Percentiles rank a stretch among this genome's conserved stretches.
Evolutionary conservation across 1,140 invertebrate species (phyloP).

Genomic region (Euwallacea fornicatus): DNA sequence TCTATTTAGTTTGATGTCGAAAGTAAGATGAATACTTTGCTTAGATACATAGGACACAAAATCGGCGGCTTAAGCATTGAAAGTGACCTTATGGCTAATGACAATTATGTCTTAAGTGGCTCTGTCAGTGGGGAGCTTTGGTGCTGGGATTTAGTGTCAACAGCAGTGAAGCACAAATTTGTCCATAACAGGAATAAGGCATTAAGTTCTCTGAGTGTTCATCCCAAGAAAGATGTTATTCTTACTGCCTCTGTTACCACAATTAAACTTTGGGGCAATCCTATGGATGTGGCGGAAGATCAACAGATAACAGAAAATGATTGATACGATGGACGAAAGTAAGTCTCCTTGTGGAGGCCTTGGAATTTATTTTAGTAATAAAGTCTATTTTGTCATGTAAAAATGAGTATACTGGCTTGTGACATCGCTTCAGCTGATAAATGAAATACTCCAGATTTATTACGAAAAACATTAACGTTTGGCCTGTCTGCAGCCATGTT

Average conservation of each 20-base stretch:
- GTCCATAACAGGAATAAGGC: constrained; percentile 56
- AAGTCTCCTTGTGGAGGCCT: neutral
- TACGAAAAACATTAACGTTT: too few species aligned
- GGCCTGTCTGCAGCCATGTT: too few species aligned
- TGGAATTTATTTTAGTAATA: neutral
- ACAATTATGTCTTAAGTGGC: constrained; percentile 84
- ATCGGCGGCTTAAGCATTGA: constrained; percentile 83
- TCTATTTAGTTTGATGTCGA: too few species aligned
- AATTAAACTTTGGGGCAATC: constrained; percentile 60
- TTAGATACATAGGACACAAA: constrained; percentile 76
- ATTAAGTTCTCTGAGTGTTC: constrained; percentile 70
- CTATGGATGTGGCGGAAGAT: constrained; percentile 1
- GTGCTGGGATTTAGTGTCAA: constrained; percentile 85
- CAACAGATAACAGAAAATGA: neutral
- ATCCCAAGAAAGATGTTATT: constrained; percentile 69
- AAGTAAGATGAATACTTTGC: constrained; percentile 21
- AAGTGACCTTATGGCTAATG: constrained; percentile 78
- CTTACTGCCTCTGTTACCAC: constrained; percentile 67
- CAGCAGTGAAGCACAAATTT: constrained; percentile 60
- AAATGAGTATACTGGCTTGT: neutral
- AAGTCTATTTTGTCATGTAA: neutral
- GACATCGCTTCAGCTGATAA: too few species aligned
- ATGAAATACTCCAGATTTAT: too few species aligned
- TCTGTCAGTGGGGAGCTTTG: constrained; percentile 83
- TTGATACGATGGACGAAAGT: neutral